Evolutionary conservation across 2,113 vertebrate species (phyloP).

Genomic region (Pimephales promelas): DNA sequence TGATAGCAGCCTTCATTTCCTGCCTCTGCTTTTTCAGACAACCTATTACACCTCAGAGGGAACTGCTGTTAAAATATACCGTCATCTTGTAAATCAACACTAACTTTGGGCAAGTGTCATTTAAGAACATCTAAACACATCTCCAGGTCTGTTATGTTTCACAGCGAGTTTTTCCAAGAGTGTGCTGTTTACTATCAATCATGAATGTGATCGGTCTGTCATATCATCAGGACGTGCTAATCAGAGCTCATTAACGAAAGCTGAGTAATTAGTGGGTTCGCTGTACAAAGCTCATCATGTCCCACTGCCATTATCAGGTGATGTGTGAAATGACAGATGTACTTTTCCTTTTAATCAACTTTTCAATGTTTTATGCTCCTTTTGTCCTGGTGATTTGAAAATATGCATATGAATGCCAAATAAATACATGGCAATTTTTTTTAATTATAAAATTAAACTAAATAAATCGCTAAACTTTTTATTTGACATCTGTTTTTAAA

Average conservation of each 20-base stretch:
- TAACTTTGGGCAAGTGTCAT: slow-evolving; percentile 60
- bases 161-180: slow-evolving; percentile 10
- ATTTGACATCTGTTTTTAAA: background rate
- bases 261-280: background rate
- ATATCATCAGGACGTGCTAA: slow-evolving; percentile 25
- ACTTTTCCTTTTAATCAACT: background rate
- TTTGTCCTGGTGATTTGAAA: slow-evolving; percentile 7
- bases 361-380: background rate
- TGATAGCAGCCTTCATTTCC: slow-evolving; percentile 99
- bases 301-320: background rate
- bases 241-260: slow-evolving; percentile 18
- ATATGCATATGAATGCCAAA: slow-evolving; percentile 9
- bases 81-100: slow-evolving; percentile 88
- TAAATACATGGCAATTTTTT: background rate
- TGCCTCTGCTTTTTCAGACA: slow-evolving; percentile 96
- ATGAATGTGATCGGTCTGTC: background rate
- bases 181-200: slow-evolving; percentile 24
- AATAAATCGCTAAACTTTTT: background rate
- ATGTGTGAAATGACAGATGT: background rate
- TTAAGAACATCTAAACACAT: slow-evolving; percentile 31
- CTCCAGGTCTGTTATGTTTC: slow-evolving; percentile 34
- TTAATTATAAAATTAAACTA: background rate
- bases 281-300: background rate
- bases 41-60: slow-evolving; percentile 94
- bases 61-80: slow-evolving; percentile 84